phyloP scores from a whole-genome alignment of 2,113 vertebrate species.

The Eidolon helvum region DNA sequence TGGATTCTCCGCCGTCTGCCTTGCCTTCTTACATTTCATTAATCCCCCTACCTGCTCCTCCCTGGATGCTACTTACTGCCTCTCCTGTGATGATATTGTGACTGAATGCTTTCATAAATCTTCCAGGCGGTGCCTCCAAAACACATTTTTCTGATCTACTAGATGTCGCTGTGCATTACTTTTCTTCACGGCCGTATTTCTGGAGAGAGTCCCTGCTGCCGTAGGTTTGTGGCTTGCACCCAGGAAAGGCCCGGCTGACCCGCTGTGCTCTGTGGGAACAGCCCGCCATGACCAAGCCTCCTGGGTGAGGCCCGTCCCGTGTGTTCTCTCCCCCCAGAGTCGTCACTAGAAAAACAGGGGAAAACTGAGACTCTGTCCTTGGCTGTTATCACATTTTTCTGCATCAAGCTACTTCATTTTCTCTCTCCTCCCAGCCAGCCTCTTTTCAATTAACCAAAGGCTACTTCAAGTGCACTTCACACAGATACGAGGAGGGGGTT shows the following conservation, averaged over 20 bases:
- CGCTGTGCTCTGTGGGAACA: neutral
- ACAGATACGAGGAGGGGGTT: neutral
- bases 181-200: neutral
- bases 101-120: slow-evolving; percentile 27
- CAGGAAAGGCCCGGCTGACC: neutral
- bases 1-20: neutral
- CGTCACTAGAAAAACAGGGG: neutral
- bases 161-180: neutral
- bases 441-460: neutral
- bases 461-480: neutral
- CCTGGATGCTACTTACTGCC: neutral
- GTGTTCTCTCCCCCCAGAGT: fast-evolving
- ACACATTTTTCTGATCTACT: slow-evolving; percentile 11
- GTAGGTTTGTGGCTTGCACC: neutral
- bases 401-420: neutral
- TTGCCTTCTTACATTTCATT: neutral
- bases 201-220: neutral
- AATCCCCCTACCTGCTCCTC: neutral
- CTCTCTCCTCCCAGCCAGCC: neutral
- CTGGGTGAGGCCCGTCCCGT: neutral
- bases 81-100: neutral
- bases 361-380: neutral
- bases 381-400: neutral
- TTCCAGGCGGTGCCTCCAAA: neutral
- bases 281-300: fast-evolving